Percentiles rank a stretch among this genome's conserved stretches.
Conservation (phyloP, 37 sponge, comb jelly and placozoan genomes). For the Dysidea cf. avara region DNA sequence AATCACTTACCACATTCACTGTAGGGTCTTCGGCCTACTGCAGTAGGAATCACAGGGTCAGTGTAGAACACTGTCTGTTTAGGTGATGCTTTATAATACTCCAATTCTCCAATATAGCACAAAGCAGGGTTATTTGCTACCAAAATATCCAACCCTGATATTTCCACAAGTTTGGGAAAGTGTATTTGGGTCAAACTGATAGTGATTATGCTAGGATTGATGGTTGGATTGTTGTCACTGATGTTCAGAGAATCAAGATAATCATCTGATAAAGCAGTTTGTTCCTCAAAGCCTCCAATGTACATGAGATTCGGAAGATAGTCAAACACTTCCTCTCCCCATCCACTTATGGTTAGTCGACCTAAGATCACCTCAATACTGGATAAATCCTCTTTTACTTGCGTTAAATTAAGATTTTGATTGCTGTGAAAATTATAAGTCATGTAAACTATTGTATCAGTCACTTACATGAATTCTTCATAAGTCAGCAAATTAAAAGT, state of each 20-base stretch:
- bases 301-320: conserved; percentile 23
- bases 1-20: too few species aligned
- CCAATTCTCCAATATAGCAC: conserved; percentile 21
- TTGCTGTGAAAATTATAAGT: too few species aligned
- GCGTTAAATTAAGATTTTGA: too few species aligned
- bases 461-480: too few species aligned
- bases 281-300: conserved; percentile 5
- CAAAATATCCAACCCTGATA: background rate
- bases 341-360: background rate
- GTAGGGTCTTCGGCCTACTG: too few species aligned
- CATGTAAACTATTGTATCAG: too few species aligned
- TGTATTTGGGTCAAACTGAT: background rate
- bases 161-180: background rate
- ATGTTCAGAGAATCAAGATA: conserved; percentile 3
- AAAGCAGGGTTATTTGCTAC: background rate
- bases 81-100: too few species aligned
- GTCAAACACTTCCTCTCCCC: background rate
- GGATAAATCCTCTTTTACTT: too few species aligned
- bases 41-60: too few species aligned
- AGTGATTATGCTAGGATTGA: background rate
- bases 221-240: background rate
- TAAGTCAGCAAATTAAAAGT: too few species aligned
- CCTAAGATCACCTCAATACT: conserved; percentile 14
- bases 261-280: too few species aligned
- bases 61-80: too few species aligned